These are phyloP conservation scores for Sphinx pinastri DNA, from an alignment of 2,888 invertebrate genomes.

Conservation along the genomic window DNA sequence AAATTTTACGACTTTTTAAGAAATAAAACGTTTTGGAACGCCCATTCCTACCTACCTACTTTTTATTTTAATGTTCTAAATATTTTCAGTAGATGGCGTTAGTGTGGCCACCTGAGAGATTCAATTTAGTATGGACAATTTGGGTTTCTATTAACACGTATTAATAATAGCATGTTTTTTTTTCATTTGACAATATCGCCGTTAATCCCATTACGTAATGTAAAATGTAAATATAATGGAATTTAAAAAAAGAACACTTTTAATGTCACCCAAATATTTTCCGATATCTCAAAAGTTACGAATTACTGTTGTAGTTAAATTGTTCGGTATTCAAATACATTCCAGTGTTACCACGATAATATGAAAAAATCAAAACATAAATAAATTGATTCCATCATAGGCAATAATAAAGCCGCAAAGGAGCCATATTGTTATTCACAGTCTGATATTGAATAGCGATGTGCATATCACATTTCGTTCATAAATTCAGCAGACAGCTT, in stretches of 20 bases:
- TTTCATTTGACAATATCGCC: no score
- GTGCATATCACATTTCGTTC: conserved; percentile 24
- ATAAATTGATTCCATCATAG: background rate
- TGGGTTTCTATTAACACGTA: no score
- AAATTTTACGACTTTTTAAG: conserved; percentile 28
- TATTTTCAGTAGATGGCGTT: conserved; percentile 23
- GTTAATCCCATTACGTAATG: no score
- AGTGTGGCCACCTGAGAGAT: background rate
- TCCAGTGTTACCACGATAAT: background rate
- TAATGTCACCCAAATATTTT: no score
- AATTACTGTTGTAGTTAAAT: no score
- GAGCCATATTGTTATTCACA: conserved; percentile 16
- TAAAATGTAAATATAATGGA: no score
- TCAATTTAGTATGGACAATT: no score
- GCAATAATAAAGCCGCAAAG: conserved; percentile 11
- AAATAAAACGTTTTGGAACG: conserved; percentile 27
- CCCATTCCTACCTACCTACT: conserved; percentile 7
- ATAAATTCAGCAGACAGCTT: conserved; percentile 31
- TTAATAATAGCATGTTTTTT: no score
- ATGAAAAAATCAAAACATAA: background rate
- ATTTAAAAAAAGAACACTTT: no score
- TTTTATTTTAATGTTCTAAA: background rate
- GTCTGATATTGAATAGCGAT: conserved; percentile 21
- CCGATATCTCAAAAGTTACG: no score
- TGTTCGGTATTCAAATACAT: background rate